A percentile compares a stretch with the other conserved stretches of the same genome.
phyloP scores from a whole-genome alignment of 2,113 vertebrate genomes.

The Hucho hucho region DNA sequence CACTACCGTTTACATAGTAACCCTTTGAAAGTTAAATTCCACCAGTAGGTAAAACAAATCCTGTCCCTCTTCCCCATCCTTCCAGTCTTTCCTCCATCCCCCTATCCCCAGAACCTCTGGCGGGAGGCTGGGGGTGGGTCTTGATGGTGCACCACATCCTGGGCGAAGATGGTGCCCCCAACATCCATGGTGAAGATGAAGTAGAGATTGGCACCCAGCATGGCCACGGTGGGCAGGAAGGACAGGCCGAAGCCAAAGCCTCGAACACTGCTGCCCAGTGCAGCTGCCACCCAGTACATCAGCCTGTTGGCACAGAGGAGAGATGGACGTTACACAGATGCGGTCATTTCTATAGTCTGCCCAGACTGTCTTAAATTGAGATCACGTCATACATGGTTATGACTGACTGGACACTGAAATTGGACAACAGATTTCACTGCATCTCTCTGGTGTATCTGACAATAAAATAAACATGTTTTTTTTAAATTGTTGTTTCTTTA shows the following conservation, averaged over 20 bases:
- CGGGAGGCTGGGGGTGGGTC: slow-evolving; percentile 27
- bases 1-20: not conserved
- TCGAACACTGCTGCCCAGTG: slow-evolving; percentile 81
- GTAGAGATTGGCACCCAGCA: slow-evolving; percentile 87
- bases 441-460: not conserved
- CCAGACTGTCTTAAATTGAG: not conserved
- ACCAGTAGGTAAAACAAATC: not conserved
- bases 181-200: slow-evolving; percentile 84
- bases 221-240: slow-evolving; percentile 84
- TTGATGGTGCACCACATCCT: not conserved
- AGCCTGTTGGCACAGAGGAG: slow-evolving; percentile 67
- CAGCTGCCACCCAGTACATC: slow-evolving; percentile 83
- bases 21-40: not conserved
- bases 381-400: not conserved
- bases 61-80: not conserved
- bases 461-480: not conserved
- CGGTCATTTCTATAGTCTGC: not conserved
- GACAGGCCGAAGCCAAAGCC: slow-evolving; percentile 86
- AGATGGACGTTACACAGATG: not conserved
- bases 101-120: slow-evolving; percentile 82
- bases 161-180: slow-evolving; percentile 72
- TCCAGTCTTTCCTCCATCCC: not conserved
- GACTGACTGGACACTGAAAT: too few species aligned
- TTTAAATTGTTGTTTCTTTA: slow-evolving; percentile 47
- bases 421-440: too few species aligned